Base-by-base conservation (phyloP, 2,888 invertebrate genomes). In the Neoitamus cyanurus region DNA sequence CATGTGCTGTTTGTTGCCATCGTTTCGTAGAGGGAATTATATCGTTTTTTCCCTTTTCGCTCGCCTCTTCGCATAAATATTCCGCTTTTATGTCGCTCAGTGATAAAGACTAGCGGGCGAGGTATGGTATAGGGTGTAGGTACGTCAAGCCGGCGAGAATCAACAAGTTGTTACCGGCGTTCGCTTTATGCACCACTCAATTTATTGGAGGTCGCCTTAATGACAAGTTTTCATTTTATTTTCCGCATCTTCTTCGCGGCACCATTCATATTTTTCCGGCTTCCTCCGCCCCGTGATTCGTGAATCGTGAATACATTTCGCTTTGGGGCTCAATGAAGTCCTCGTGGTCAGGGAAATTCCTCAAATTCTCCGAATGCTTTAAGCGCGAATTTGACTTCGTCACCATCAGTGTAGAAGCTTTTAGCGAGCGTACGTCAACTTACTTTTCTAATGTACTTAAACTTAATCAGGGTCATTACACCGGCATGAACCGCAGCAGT, bases 121-220 rank as follows among this genome's bases (percentile, higher is more conserved):
- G 13, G 72, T 42, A 5, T 42, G n/a, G 13, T 5, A n/a, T 42
- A 15, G 42, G 42, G 42, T 42, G 3, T 11, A 75, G 11, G 15
- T 31, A 75, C 75, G 37, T n/a, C 36, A 37, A 28, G 37, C 30
- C 36, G 36, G 36, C 15, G 58, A 31, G 80, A 80, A 80, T 58
- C 80, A 80, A 80, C 80, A 80, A 80, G 80, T 80, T 80, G 80
- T 80, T 80, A 80, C 80, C 80, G 80, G 80, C 36, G 58, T 58
- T 80, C 42, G 68, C 80, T 58, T 80, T 58, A 80, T 68, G 80
- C 80, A 25, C 9, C 25, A 34, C 80, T 68, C 48, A 80, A 80
- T 80, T 80, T 80, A 80, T 80, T 80, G 80, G 68, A 80, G 80
- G 80, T 80, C 36, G 80, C 68, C 31, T 68, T 80, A 80, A 80